Evolutionary conservation across 2,113 vertebrate genomes (phyloP).

Genomic region (Nycticebus coucang): DNA sequence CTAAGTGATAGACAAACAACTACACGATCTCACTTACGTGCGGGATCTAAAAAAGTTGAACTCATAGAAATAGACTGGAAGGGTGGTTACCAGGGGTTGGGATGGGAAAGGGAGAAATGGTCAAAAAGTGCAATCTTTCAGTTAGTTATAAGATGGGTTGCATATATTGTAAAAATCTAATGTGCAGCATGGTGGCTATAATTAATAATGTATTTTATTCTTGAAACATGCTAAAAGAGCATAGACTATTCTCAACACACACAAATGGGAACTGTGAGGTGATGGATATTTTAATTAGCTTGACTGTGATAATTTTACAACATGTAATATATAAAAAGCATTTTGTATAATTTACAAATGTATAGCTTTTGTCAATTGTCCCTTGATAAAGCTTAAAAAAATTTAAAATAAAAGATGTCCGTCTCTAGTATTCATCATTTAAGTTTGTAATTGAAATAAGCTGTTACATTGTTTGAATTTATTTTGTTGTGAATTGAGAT

Average conservation of each 20-base stretch:
- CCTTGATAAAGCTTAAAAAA: background rate
- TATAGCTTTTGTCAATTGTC: background rate
- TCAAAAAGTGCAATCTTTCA: background rate
- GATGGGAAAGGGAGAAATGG: background rate
- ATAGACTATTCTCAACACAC: background rate
- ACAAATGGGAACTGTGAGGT: background rate
- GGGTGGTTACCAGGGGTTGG: background rate
- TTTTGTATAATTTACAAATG: background rate
- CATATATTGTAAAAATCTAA: too few relatives aligned
- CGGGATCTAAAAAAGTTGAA: background rate
- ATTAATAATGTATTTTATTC: background rate
- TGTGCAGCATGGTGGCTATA: background rate
- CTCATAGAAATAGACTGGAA: background rate
- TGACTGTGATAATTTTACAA: background rate
- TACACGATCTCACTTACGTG: background rate
- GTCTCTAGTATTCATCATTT: background rate
- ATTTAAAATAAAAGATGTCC: background rate
- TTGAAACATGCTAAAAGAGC: background rate
- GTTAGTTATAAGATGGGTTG: background rate
- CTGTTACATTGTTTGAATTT: background rate
- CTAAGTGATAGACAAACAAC: background rate
- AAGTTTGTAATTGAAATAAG: background rate
- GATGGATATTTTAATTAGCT: background rate
- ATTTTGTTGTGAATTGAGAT: background rate
- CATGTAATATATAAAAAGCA: background rate